Conservation (phyloP, 2,888 invertebrate species). For the Protodeltote pygarga region DNA sequence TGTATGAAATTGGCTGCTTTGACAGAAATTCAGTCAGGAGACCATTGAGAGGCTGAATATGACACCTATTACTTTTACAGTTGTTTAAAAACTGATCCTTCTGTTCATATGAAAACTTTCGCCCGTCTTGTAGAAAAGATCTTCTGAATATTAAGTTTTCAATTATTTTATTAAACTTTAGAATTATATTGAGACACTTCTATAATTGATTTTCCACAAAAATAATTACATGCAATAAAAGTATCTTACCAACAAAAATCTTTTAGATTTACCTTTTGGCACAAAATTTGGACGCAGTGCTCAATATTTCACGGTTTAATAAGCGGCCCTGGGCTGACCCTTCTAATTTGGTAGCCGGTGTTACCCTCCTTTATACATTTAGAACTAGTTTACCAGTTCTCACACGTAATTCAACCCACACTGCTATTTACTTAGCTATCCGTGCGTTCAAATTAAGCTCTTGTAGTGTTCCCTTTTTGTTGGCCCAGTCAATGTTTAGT, state of each 20-base stretch:
- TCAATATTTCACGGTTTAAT: slow-evolving; percentile 50
- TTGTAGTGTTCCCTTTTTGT: slow-evolving; percentile 28
- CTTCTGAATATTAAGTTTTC: no score
- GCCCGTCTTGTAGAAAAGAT: no score
- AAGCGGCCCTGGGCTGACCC: slow-evolving; percentile 41
- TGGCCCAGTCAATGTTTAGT: slow-evolving; percentile 17
- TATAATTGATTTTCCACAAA: no score
- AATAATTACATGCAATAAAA: neutral
- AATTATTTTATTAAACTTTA: no score
- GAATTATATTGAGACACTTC: no score
- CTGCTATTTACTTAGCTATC: slow-evolving; percentile 32
- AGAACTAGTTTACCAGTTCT: slow-evolving; percentile 44
- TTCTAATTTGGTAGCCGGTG: slow-evolving; percentile 45
- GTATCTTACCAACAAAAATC: neutral
- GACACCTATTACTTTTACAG: no score
- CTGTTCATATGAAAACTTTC: no score
- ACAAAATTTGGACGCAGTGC: slow-evolving; percentile 38
- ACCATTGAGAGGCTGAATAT: no score
- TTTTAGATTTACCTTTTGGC: slow-evolving; percentile 3
- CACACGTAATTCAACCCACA: slow-evolving; percentile 45
- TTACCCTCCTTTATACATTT: slow-evolving; percentile 40
- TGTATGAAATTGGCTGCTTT: no score
- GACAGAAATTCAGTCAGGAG: no score
- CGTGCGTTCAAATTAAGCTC: slow-evolving; percentile 46
- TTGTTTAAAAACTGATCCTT: no score